Evolutionary conservation across 2,113 vertebrate genomes (phyloP), one percentile per base, ranked within the genome.

Genomic region (Propithecus coquereli): DNA sequence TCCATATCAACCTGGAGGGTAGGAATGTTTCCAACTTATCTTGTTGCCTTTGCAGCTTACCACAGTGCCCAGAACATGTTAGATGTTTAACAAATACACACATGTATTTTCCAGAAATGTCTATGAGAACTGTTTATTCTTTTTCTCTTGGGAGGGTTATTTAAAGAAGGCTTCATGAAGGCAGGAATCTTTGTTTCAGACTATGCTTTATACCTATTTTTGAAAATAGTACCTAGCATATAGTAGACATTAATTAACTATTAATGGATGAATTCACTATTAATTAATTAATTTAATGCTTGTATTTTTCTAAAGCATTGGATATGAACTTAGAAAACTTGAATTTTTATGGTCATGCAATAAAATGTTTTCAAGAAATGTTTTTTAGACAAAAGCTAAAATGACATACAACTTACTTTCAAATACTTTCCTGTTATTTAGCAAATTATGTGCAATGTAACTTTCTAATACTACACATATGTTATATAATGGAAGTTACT

Each of bases 381-480:
- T 52, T 76, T 57, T 74, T 50, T 91, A 94, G 34, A 12, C 7
- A 70, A 94, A 87, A 76, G 7, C 27, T 68, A 93, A 76, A 82
- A 83, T 54, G 70, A 43, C 6, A 57, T 37, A 3, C 22, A 77
- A n/a, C 40, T 77, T 82, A 40, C n/a, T 97, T 95, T 80, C 45
- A 94, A 87, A 90, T 90, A 32, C 10, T 92, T 94, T 80, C 18
- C 47, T 87, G 23, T 37, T 85, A 59, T 90, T 80, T 65, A 79
- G 12, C 13, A 88, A 97, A 81, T 12, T 52, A 32, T 8, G 37
- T 32, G 30, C 40, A 52, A 14, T 70, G 13, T 71, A 61, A 50
- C n/a, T 84, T 76, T 87, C 74, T 10, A 47, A 14, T 61, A 43
- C 20, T 68, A 80, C 12, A 66, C 27, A 85, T 71, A 61, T 16